Conservation (phyloP, 2,888 invertebrate genomes). For the Diarsia rubi region DNA sequence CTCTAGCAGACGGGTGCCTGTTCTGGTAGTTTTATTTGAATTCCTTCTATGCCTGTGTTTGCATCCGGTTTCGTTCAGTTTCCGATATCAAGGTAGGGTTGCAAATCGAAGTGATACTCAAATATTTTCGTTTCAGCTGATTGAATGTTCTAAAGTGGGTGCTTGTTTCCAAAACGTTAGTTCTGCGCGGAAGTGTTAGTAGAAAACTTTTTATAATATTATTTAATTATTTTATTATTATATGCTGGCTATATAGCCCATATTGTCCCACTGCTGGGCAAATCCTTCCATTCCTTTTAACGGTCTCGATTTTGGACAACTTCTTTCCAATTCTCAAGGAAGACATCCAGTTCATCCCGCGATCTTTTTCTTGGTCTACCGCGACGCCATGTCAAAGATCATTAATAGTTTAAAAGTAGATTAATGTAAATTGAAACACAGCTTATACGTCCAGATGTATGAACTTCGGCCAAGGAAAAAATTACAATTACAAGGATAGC, state of each 20-base stretch:
- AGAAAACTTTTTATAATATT: neutral
- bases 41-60: constrained; percentile 5
- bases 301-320: too few relatives aligned
- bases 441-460: neutral
- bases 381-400: neutral
- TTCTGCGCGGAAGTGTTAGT: neutral
- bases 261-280: too few relatives aligned
- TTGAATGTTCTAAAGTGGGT: neutral
- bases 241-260: too few relatives aligned
- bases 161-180: neutral
- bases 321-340: too few relatives aligned
- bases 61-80: constrained; percentile 1
- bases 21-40: constrained; percentile 35
- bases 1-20: neutral
- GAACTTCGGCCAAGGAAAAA: neutral
- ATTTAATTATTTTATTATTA: too few relatives aligned
- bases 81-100: constrained; percentile 3
- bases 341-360: too few relatives aligned
- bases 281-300: too few relatives aligned
- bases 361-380: too few relatives aligned
- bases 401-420: neutral
- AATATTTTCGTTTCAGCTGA: neutral
- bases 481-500: neutral
- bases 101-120: neutral
- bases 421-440: neutral